Percentiles rank a stretch among this genome's conserved stretches.
Evolutionary conservation across 2,113 vertebrate species (phyloP).

Genomic region (Phalacrocorax brasilianus): DNA sequence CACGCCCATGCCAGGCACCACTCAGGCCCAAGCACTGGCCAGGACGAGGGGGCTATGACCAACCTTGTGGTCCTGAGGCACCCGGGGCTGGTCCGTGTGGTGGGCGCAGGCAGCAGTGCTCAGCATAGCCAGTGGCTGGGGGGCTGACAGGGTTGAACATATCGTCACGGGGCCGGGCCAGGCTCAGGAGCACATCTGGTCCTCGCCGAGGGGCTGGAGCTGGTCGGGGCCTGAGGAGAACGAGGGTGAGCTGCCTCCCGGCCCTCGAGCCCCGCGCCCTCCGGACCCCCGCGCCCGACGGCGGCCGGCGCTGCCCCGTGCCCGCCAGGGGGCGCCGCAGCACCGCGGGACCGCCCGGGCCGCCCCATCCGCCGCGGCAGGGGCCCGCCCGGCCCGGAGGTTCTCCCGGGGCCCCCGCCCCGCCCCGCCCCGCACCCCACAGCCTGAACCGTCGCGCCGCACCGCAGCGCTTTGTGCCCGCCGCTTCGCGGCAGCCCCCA

Average conservation of each 20-base stretch:
- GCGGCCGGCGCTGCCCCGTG: no score
- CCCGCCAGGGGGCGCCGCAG: neutral
- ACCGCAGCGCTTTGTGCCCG: no score
- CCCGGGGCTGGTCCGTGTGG: constrained; percentile 66
- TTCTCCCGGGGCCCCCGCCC: neutral
- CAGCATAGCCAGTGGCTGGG: constrained; percentile 76
- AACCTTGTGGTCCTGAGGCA: constrained; percentile 67
- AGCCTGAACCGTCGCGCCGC: no score
- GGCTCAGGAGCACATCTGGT: constrained; percentile 70
- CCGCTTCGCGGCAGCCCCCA: neutral
- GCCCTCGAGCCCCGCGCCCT: neutral
- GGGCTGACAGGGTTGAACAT: constrained; percentile 88
- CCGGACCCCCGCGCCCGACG: no score
- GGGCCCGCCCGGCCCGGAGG: no score
- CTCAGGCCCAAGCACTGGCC: neutral
- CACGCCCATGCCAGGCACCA: rapidly evolving
- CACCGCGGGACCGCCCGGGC: neutral
- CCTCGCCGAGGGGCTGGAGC: neutral
- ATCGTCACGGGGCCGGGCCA: constrained; percentile 62
- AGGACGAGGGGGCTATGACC: neutral
- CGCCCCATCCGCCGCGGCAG: no score
- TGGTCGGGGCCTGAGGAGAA: neutral
- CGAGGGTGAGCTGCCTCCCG: neutral
- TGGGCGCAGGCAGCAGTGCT: constrained; percentile 87
- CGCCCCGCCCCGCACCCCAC: neutral